Evolutionary conservation across 2,797 vertebrate species (phyloP).

Genomic region (Pterois miles): DNA sequence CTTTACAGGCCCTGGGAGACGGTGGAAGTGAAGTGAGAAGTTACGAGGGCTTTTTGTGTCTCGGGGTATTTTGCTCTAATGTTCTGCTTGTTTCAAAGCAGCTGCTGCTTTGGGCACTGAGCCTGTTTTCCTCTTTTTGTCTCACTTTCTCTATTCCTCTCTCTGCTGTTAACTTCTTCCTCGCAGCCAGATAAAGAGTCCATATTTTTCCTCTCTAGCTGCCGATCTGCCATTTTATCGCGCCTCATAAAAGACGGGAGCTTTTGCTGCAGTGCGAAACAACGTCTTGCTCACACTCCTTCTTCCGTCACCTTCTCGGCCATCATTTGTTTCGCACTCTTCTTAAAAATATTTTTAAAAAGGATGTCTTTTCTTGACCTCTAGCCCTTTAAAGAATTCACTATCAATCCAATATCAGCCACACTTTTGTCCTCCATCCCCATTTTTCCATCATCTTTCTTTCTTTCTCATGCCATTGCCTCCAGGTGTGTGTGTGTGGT

Average conservation of each 20-base stretch:
- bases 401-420: background rate
- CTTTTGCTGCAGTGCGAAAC: constrained; percentile 77
- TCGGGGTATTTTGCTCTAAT: constrained; percentile 60
- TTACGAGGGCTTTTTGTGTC: constrained; percentile 51
- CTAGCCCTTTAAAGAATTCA: background rate
- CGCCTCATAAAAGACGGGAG: constrained; percentile 60
- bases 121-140: constrained; percentile 57
- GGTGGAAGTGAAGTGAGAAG: constrained; percentile 44
- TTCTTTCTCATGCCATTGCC: constrained; percentile 9
- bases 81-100: constrained; percentile 65
- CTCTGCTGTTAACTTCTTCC: constrained; percentile 60
- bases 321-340: background rate
- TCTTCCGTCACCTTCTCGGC: constrained; percentile 6
- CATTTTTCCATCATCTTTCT: background rate
- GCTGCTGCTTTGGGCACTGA: constrained; percentile 63
- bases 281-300: constrained; percentile 41
- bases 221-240: constrained; percentile 59
- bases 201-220: constrained; percentile 56
- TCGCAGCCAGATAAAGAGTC: constrained; percentile 67
- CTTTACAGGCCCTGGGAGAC: constrained; percentile 47
- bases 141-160: constrained; percentile 35
- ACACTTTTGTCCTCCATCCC: background rate
- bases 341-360: background rate
- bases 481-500: background rate
- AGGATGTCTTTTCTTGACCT: background rate